Base-by-base conservation (phyloP, 2,113 vertebrate genomes). In the Siniperca knerii region DNA sequence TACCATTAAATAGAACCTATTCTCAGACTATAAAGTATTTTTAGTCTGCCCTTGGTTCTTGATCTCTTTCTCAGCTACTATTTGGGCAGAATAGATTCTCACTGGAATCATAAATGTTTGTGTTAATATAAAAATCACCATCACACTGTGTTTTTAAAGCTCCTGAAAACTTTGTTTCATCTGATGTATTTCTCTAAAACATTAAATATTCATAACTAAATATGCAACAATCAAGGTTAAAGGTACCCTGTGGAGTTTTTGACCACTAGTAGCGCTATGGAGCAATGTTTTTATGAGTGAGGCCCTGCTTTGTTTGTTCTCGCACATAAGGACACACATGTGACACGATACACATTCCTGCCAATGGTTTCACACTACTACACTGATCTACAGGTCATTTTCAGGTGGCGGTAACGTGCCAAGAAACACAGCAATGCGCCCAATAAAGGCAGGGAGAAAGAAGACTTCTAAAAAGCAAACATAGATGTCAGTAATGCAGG, bases 11-110 rank as follows among this genome's bases (percentile, higher is more conserved):
- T 6, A 6, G 7, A 68, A 57, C 37, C 25, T 33, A 61, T 65
- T 57, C n/a, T 74, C 71, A 82, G 44, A 58, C 67, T 15, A 10
- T 57, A 16, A 76, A 75, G 21, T 82, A 46, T 85, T 73, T 90
- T 85, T 73, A 77, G 65, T 70, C 18, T 35, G 8, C 2, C 5
- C 5, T 66, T 42, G 1, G 42, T 77, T 29, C 46, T 48, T 77
- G n/a, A 18, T 65, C 21, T 44, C 62, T 58, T 44, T 60, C 1
- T 75, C 55, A 23, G 44, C 66, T 73, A 20, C 67, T 84, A 21
- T 73, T 77, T 40, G n/a, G 9, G 50, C 8, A 50, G 54, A 62
- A 9, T 1, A 0, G 10, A 42, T 62, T 68, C 61, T 48, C 35
- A 55, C 46, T 42, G 0, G 10, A 42, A 52, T 73, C 55, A 15